phyloP scores from a whole-genome alignment of 2,888 invertebrate species.

The Tetragonula carbonaria region DNA sequence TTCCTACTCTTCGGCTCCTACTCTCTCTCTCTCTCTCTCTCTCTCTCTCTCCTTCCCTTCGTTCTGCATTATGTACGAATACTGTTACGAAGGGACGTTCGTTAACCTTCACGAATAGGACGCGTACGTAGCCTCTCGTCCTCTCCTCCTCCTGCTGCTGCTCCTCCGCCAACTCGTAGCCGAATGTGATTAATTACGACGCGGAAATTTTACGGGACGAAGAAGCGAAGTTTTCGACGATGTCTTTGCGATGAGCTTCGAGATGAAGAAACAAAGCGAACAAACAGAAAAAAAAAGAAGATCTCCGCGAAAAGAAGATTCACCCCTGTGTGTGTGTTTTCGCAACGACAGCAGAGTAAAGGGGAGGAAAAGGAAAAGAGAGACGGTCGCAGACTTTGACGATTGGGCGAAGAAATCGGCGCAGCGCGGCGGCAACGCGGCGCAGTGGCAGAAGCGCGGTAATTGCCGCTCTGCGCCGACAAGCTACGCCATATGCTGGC shows the following conservation, averaged over 20 bases:
- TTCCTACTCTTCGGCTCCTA: conserved; percentile 6
- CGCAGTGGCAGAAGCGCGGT: conserved; percentile 74
- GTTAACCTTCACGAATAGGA: conserved; percentile 74
- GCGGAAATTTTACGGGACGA: not conserved
- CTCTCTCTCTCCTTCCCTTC: conserved; percentile 39
- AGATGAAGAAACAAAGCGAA: conserved; percentile 25
- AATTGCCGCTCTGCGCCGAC: conserved; percentile 79
- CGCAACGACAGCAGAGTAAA: conserved; percentile 7
- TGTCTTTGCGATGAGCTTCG: too few species aligned
- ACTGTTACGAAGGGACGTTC: conserved; percentile 78
- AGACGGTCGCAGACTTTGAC: conserved; percentile 46
- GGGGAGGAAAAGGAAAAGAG: conserved; percentile 5
- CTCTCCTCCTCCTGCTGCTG: not conserved
- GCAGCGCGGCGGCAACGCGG: not conserved
- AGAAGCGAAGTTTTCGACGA: too few species aligned
- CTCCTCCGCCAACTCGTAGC: not conserved
- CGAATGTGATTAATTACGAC: conserved; percentile 33
- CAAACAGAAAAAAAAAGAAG: conserved; percentile 28
- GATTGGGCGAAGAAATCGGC: conserved; percentile 72
- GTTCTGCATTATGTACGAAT: conserved; percentile 76
- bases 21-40: conserved; percentile 16
- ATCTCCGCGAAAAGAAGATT: conserved; percentile 29
- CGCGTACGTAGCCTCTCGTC: conserved; percentile 4
- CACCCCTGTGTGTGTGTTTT: conserved; percentile 37
- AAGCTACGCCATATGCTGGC: conserved; percentile 73